Conservation (phyloP, 2,888 invertebrate species). For the Ornithoptera priamus region DNA sequence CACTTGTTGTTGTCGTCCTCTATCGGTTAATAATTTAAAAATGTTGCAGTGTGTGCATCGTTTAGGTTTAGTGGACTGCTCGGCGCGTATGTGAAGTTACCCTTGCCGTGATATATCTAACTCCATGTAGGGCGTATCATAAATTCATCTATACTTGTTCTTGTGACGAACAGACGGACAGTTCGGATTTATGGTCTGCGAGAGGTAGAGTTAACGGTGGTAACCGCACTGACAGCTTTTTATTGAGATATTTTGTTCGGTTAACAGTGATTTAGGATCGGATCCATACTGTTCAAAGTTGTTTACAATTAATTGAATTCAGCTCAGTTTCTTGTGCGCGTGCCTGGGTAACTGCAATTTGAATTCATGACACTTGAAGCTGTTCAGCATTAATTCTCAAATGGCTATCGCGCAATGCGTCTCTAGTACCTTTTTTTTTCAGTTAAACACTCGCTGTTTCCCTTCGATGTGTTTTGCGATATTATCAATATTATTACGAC, state of each 20-base stretch:
- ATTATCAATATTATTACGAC: too few species aligned
- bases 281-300: slow-evolving; percentile 29
- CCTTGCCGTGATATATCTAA: slow-evolving; percentile 43
- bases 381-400: background rate
- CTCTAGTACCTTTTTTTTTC: background rate
- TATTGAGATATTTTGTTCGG: slow-evolving; percentile 50
- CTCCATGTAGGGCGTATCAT: slow-evolving; percentile 54
- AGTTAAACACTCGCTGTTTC: background rate
- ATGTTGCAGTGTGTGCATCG: background rate
- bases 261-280: slow-evolving; percentile 27
- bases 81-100: slow-evolving; percentile 30
- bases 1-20: background rate
- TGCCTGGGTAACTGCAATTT: slow-evolving; percentile 17
- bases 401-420: background rate
- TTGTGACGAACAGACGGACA: slow-evolving; percentile 52
- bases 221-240: slow-evolving; percentile 48
- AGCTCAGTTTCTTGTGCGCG: slow-evolving; percentile 25
- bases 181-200: slow-evolving; percentile 48
- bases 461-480: too few species aligned
- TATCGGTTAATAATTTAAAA: background rate
- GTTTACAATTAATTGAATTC: slow-evolving; percentile 30
- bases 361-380: slow-evolving; percentile 5
- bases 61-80: background rate
- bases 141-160: slow-evolving; percentile 60
- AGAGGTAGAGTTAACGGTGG: slow-evolving; percentile 55